Percentiles rank a stretch among this genome's conserved stretches.
Conservation (phyloP, 2,888 invertebrate genomes). For the Cheilosia scutellata region DNA sequence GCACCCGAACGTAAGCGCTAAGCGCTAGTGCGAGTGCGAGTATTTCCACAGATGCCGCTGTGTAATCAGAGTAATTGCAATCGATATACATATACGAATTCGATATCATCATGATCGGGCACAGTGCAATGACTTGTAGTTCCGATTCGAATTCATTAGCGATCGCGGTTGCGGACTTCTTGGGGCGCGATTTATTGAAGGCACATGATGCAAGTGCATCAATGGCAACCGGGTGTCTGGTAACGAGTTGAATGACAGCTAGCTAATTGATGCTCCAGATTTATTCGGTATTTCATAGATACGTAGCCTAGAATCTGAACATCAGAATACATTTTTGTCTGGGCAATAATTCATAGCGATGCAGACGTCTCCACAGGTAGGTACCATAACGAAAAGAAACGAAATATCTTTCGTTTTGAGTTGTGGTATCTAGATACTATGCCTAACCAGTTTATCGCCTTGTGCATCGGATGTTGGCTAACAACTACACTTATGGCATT, state of each 20-base stretch:
- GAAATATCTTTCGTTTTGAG: neutral
- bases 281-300: neutral
- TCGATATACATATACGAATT: slow-evolving; percentile 22
- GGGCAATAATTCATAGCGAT: neutral
- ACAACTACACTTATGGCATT: neutral
- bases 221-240: slow-evolving; percentile 47
- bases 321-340: neutral
- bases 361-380: neutral
- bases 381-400: neutral
- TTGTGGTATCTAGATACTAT: neutral
- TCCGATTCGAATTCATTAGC: slow-evolving; percentile 42
- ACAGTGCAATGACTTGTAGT: slow-evolving; percentile 58
- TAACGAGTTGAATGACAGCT: slow-evolving; percentile 40
- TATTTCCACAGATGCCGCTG: slow-evolving; percentile 35
- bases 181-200: neutral
- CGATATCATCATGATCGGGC: slow-evolving; percentile 48
- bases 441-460: neutral
- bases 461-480: neutral
- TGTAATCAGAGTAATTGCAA: slow-evolving; percentile 67
- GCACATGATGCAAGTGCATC: slow-evolving; percentile 24
- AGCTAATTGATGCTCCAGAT: slow-evolving; percentile 12
- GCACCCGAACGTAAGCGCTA: slow-evolving; percentile 10
- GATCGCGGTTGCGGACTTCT: slow-evolving; percentile 7
- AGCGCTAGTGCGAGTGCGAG: neutral
- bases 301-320: slow-evolving; percentile 1